phyloP scores from a whole-genome alignment of 2,888 invertebrate species.

The Nesidiocoris tenuis region DNA sequence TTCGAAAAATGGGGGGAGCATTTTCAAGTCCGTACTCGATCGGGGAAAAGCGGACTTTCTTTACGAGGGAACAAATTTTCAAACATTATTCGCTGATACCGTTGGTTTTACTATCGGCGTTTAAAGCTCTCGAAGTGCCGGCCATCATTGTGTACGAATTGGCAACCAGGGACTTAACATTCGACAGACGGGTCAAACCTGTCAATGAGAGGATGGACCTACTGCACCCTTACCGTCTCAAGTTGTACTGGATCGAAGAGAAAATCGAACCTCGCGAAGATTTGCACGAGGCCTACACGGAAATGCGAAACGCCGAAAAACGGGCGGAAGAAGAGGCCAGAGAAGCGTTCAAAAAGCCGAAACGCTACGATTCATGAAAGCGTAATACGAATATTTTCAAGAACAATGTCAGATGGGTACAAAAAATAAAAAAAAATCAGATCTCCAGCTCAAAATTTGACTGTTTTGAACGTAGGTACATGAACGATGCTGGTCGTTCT shows the following conservation, averaged over 20 bases:
- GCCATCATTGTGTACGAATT: neutral
- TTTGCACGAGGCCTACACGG: constrained; percentile 29
- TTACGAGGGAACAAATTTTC: too few species aligned
- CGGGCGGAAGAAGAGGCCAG: constrained; percentile 18
- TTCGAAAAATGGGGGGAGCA: too few species aligned
- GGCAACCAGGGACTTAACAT: neutral
- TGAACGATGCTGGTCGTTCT: too few species aligned
- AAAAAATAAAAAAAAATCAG: too few species aligned
- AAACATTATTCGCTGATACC: neutral
- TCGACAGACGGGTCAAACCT: constrained; percentile 47
- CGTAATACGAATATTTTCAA: too few species aligned
- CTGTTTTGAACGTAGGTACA: too few species aligned
- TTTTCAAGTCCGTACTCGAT: too few species aligned
- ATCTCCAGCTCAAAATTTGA: too few species aligned
- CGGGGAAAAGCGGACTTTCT: too few species aligned
- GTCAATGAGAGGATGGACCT: constrained; percentile 54
- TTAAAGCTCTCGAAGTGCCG: neutral
- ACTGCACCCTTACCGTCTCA: constrained; percentile 55
- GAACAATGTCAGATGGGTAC: too few species aligned
- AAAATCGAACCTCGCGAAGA: constrained; percentile 1
- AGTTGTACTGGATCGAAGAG: constrained; percentile 20
- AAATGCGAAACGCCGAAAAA: constrained; percentile 16
- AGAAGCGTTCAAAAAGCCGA: neutral
- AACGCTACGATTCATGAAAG: neutral
- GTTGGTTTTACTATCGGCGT: neutral